phyloP scores from a whole-genome alignment of 2,888 invertebrate species.

The Drosophila putrida region DNA sequence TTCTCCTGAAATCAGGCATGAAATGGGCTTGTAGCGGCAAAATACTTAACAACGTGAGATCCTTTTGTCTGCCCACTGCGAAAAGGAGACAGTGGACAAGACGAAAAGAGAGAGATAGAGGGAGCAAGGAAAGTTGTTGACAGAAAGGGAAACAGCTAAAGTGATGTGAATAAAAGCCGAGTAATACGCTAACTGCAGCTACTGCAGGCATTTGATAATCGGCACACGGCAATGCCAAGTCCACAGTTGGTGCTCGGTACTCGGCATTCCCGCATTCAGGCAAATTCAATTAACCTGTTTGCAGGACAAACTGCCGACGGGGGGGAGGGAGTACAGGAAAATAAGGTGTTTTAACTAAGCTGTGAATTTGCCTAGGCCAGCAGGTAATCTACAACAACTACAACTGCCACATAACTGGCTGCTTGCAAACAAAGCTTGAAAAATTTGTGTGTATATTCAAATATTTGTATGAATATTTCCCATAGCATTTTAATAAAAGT shows the following conservation, averaged over 20 bases:
- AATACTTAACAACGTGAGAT: constrained; percentile 29
- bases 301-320: constrained; percentile 36
- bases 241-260: not conserved
- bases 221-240: constrained; percentile 3
- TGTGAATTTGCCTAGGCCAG: constrained; percentile 41
- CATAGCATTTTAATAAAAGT: constrained; percentile 49
- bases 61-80: constrained; percentile 21
- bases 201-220: constrained; percentile 17
- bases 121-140: no score
- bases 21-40: constrained; percentile 37
- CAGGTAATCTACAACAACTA: constrained; percentile 45
- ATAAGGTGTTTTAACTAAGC: constrained; percentile 41
- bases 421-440: constrained; percentile 30
- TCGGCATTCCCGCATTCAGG: constrained; percentile 43
- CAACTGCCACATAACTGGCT: constrained; percentile 16
- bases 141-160: not conserved
- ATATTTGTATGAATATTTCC: constrained; percentile 8
- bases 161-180: constrained; percentile 14
- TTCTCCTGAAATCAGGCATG: constrained; percentile 37
- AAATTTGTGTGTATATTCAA: constrained; percentile 4
- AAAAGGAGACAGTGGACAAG: not conserved
- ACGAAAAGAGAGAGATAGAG: not conserved
- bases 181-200: constrained; percentile 17
- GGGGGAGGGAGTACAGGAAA: constrained; percentile 9
- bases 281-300: constrained; percentile 75